These are phyloP conservation scores for Lerista edwardsae DNA, from an alignment of 2,797 vertebrate species.

Conservation along the genomic window DNA sequence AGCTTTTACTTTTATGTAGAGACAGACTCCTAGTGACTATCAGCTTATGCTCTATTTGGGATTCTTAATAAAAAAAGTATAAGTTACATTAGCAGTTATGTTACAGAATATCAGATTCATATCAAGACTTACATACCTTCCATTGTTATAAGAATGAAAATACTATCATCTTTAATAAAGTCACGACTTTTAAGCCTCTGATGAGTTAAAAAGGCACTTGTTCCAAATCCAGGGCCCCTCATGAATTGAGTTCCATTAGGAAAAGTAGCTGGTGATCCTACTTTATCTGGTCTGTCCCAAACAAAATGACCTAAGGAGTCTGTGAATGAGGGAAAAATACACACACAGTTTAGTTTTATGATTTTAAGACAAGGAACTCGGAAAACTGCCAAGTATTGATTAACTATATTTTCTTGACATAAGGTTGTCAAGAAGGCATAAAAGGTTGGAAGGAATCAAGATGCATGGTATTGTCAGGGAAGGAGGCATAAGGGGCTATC, in stretches of 20 bases:
- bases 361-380: not conserved
- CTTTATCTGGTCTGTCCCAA: slow-evolving; percentile 89
- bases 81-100: not conserved
- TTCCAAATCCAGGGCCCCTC: slow-evolving; percentile 80
- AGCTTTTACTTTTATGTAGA: not conserved
- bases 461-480: not conserved
- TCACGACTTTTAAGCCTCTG: slow-evolving; percentile 85
- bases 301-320: slow-evolving; percentile 39
- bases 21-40: not conserved
- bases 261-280: slow-evolving; percentile 76
- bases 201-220: slow-evolving; percentile 80
- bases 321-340: slow-evolving; percentile 46
- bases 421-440: not conserved
- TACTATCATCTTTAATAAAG: slow-evolving; percentile 88
- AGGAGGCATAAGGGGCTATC: no score
- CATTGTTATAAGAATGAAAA: slow-evolving; percentile 87
- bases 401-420: not conserved
- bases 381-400: not conserved
- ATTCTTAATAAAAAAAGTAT: not conserved
- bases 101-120: not conserved
- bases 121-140: slow-evolving; percentile 80
- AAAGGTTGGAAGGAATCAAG: not conserved
- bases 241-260: slow-evolving; percentile 82
- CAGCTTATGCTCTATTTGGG: not conserved
- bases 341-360: slow-evolving; percentile 2